Conservation (phyloP, 2,113 vertebrate genomes). For the Xiphophorus maculatus region DNA sequence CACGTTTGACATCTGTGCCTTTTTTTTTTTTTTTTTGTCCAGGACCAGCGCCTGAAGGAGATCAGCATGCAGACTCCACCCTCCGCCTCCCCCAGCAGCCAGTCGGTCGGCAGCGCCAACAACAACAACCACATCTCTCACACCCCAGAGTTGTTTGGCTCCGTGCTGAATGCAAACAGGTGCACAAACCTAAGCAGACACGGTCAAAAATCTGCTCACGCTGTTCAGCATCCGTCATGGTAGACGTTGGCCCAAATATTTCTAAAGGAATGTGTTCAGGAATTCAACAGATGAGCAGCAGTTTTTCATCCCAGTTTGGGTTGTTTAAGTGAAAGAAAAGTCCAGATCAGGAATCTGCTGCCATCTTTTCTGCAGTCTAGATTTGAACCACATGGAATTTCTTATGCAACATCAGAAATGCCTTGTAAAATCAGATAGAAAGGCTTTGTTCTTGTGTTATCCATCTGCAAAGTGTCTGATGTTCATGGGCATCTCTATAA, state of each 20-base stretch:
- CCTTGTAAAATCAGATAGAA: too few species aligned
- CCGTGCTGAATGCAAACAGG: constrained; percentile 84
- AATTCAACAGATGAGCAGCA: neutral
- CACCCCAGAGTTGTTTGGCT: constrained; percentile 83
- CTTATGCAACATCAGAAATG: too few species aligned
- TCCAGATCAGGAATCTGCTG: too few species aligned
- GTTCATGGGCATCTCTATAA: too few species aligned
- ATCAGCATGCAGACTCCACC: constrained; percentile 85
- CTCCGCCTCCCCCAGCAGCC: constrained; percentile 87
- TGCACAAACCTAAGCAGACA: constrained; percentile 39
- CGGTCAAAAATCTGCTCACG: neutral
- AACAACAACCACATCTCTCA: constrained; percentile 80
- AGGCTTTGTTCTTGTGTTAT: too few species aligned
- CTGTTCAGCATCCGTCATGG: neutral
- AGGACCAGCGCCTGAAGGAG: constrained; percentile 91
- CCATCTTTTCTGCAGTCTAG: too few species aligned
- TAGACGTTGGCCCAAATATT: neutral
- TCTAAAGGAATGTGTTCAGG: neutral
- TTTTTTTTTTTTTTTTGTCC: neutral
- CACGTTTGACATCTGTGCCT: constrained; percentile 10
- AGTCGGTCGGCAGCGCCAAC: constrained; percentile 83
- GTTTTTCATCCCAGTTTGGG: neutral
- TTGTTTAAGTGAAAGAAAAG: neutral
- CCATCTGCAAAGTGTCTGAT: too few species aligned
- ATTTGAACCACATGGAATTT: neutral